Evolutionary conservation across 37 sponge, comb jelly and placozoan genomes (phyloP), one percentile per base, ranked within the genome.

Genomic region (Axinella damicornis): DNA sequence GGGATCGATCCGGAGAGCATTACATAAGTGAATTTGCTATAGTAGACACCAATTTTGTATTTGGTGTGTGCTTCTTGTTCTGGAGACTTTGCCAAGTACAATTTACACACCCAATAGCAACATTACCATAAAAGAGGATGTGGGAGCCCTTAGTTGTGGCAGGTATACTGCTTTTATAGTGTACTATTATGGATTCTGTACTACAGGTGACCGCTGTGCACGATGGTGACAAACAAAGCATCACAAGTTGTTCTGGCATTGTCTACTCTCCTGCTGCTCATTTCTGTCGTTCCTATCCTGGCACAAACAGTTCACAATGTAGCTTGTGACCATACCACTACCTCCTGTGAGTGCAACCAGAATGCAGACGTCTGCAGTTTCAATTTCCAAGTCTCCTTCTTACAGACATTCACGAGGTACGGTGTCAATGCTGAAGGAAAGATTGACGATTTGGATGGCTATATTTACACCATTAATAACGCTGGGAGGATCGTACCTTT

Each of bases 351-450:
- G 37, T 84, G 85, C 39, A 25, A 38, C 22, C 31, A 66, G 55
- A 37, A 21, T 15, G 85, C 85, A 0, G 76, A 74, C 0, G 85
- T 53, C 21, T 84, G 85, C 46, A 76, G 75, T 22, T 84, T 84
- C 58, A 67, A 65, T 31, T 53, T 84, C 14, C 14, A 35, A 16
- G 65, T 84, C 12, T 56, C 55, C 17, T 2, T 66, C 53, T 28
- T 84, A 15, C 85, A 84, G 39, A 84, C 85, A 11, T 84, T 84
- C 38, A 67, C 77, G 13, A 74, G 65, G 18, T 84, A 84, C 53
- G 5, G n/a, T 24, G 28, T 53, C 6, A 73, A 52, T 30, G 74
- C 41, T 13, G 74, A 73, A 22, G 74, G 74, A 17, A 53, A 5
- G 11, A 53, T 73, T 27, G 55, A 73, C 27, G 27, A 20, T n/a